A percentile compares a stretch with the other conserved stretches of the same genome.
Conservation (phyloP, 2,888 invertebrate species). For the Buathra laborator region DNA sequence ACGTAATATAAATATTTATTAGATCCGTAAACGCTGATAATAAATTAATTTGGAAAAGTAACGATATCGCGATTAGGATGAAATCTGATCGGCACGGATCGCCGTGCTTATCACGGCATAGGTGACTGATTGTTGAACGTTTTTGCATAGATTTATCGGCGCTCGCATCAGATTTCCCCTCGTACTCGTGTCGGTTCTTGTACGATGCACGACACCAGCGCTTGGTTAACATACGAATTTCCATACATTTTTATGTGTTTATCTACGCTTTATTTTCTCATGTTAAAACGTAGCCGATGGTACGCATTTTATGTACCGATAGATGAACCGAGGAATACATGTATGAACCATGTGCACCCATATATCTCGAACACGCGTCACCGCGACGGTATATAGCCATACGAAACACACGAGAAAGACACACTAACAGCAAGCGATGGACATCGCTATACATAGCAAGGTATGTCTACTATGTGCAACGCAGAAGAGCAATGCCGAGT, state of each 20-base stretch:
- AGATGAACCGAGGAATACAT: slow-evolving; percentile 6
- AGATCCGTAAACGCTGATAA: slow-evolving; percentile 50
- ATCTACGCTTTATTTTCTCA: not conserved
- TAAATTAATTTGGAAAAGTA: slow-evolving; percentile 59
- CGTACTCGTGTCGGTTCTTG: slow-evolving; percentile 25
- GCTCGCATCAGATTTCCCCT: slow-evolving; percentile 30
- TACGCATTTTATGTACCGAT: slow-evolving; percentile 19
- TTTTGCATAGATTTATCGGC: slow-evolving; percentile 24
- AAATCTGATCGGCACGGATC: slow-evolving; percentile 26
- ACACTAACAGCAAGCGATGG: not conserved
- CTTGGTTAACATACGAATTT: not conserved
- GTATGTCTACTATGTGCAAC: slow-evolving; percentile 15
- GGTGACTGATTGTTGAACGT: slow-evolving; percentile 20
- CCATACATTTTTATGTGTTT: slow-evolving; percentile 11
- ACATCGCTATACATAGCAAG: not conserved
- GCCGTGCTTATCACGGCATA: not conserved
- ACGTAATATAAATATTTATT: slow-evolving; percentile 50
- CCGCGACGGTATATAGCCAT: not conserved
- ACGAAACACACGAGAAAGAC: not conserved
- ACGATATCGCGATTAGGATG: slow-evolving; percentile 33
- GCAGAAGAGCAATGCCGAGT: slow-evolving; percentile 27
- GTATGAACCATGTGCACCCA: not conserved
- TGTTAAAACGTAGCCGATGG: slow-evolving; percentile 26
- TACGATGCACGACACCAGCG: no score
- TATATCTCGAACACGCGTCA: not conserved